phyloP scores from a whole-genome alignment of 2,797 vertebrate genomes.

The Sebastes wilsoni region DNA sequence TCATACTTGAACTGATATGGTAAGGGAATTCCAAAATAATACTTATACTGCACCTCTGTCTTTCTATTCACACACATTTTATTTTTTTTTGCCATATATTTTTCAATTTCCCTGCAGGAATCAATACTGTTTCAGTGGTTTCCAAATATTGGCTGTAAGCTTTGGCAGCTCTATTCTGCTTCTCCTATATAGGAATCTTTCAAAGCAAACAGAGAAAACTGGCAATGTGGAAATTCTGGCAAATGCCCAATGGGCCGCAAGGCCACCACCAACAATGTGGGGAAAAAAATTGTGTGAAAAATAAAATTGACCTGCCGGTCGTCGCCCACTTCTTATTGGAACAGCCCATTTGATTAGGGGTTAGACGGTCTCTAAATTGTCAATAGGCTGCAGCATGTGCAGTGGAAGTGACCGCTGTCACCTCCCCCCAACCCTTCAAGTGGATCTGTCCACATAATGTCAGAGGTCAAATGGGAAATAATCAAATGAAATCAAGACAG shows the following conservation, averaged over 20 bases:
- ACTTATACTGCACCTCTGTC: neutral
- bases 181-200: neutral
- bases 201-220: neutral
- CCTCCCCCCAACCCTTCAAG: neutral
- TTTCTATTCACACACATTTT: neutral
- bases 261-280: neutral
- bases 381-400: neutral
- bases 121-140: neutral
- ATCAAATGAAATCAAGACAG: neutral
- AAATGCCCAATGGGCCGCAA: neutral
- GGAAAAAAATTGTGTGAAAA: neutral
- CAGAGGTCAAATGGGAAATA: neutral
- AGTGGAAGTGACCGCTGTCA: neutral
- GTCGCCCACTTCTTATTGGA: neutral
- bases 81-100: neutral
- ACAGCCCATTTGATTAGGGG: neutral
- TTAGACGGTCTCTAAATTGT: neutral
- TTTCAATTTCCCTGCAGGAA: neutral
- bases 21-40: neutral
- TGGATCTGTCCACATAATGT: neutral
- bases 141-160: neutral
- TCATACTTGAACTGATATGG: neutral
- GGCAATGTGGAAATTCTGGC: neutral
- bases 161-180: neutral
- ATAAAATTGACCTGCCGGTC: too few species aligned